Evolutionary conservation across 2,888 invertebrate species (phyloP), one percentile per base, ranked within the genome.

Genomic region (Megamerina dolium): DNA sequence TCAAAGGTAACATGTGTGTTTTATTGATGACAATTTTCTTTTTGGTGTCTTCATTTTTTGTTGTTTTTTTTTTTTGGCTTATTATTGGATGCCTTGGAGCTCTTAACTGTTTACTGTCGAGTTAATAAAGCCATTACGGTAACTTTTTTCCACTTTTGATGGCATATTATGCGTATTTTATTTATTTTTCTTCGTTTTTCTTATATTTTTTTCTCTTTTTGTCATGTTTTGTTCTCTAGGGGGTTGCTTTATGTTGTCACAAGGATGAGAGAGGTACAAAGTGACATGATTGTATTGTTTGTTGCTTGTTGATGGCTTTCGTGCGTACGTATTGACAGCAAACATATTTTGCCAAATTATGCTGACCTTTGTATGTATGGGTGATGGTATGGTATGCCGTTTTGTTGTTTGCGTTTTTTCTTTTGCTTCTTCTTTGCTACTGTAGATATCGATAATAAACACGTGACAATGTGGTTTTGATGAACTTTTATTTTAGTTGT

Each of bases 1-100:
- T 37, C 27, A 27, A 34, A 36, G 53, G 61, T 43, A 55, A 51
- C 62, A 62, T 57, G 55, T 64, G 62, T 46, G 49, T 39, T 47
- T 50, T 61, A 60, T 63, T 61, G 64, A 58, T 55, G 53, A 50
- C 56, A 57, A 57, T 46, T 47, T 46, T 18, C 29, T 17, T 41
- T 48, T 41, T 48, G 38, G 20, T 37, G 23, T 26, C 14, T 43
- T 16, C 29, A 19, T 10, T 20, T 34, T 34, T 31, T 27, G 16
- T 17, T 18, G 10, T 17, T 16, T 12, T 5, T n/a, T 32, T 41
- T 45, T 33, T 41, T 45, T 37, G 37, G 26, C 32, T 21, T 19
- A 20, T 14, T 20, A 21, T 34, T 14, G 13, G n/a, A 30, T 34
- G 16, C 39, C 16, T 2, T 13, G 13, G 13, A 23, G 35, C 35